Evolutionary conservation across 2,113 vertebrate genomes (phyloP), one percentile per base, ranked within the genome.

Genomic region (Lophochroa leadbeateri): DNA sequence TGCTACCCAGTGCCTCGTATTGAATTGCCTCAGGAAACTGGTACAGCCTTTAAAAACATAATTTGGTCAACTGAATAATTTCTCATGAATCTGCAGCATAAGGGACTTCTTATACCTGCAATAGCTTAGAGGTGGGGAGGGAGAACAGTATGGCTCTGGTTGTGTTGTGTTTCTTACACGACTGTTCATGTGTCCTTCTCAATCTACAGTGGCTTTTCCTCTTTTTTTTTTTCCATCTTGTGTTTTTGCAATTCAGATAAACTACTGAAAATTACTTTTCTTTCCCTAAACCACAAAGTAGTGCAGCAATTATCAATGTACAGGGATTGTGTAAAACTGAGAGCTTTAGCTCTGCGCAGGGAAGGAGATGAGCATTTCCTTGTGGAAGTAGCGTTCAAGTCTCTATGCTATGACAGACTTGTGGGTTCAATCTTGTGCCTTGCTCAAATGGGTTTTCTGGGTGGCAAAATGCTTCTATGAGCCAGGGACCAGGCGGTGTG

Each of bases 311-410:
- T 47, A 35, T 24, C 29, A 72, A 18, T 20, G 10, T 0, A 1
- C 23, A 47, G 43, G 23, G 17, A 27, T 3, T 65, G 25, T 28
- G 16, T 75, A 41, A 50, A 87, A 43, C 3, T 3, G 47, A 50
- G 43, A 65, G 6, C 15, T 69, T 47, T 55, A 47, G 6, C 15
- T 76, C 25, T 1, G 0, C n/a, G 29, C 24, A 20, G 50, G 44
- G 61, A 74, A 61, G 53, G 49, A 44, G 55, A 37, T 14, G 43
- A 78, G 3, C 17, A 8, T 79, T 93, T 85, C 52, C 23, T 64
- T 2, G 0, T 17, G 64, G 39, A 82, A 44, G 10, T 65, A 50
- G 15, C 0, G 0, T 71, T 64, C 27, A 27, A 4, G 44, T 60
- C 29, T 87, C 47, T 43, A 8, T 2, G 1, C 24, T 67, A 52